Percentiles rank a stretch among this genome's conserved stretches.
Conservation (phyloP, 2,888 invertebrate genomes). For the Prenolepis imparis region DNA sequence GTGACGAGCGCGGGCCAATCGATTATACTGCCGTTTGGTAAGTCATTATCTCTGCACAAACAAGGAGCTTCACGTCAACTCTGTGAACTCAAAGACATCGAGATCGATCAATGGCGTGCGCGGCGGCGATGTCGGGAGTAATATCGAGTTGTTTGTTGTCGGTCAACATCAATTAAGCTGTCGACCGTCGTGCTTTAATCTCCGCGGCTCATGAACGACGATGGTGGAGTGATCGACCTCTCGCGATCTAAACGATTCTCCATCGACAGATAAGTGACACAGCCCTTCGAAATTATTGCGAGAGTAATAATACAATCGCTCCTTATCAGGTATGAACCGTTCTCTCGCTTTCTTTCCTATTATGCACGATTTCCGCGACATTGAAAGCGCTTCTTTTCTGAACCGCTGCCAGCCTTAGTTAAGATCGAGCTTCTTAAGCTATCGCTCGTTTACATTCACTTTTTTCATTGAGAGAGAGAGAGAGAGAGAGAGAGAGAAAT, state of each 20-base stretch:
- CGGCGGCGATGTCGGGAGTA: conserved; percentile 35
- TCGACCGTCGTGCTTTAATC: conserved; percentile 57
- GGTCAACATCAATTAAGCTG: conserved; percentile 73
- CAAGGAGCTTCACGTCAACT: conserved; percentile 52
- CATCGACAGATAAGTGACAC: conserved; percentile 44
- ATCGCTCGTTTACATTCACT: conserved; percentile 21
- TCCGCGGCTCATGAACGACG: conserved; percentile 50
- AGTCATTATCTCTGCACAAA: conserved; percentile 49
- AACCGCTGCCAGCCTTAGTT: not conserved
- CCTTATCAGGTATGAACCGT: not conserved
- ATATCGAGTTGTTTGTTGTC: conserved; percentile 70
- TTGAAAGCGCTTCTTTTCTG: conserved; percentile 50
- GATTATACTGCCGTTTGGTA: conserved; percentile 49
- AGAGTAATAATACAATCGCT: conserved; percentile 22
- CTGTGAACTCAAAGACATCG: conserved; percentile 55
- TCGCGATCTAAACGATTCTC: conserved; percentile 45
- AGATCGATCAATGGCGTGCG: conserved; percentile 60
- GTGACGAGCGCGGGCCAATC: conserved; percentile 48
- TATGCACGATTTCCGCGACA: conserved; percentile 57
- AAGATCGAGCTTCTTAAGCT: too few relatives aligned
- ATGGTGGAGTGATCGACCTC: conserved; percentile 57
- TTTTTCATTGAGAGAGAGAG: not conserved
- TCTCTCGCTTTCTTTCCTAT: not conserved
- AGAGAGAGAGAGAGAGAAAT: not conserved
- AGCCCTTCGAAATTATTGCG: conserved; percentile 43